Evolutionary conservation across 2,888 invertebrate genomes (phyloP).

Genomic region (Troides oblongomaculatus): DNA sequence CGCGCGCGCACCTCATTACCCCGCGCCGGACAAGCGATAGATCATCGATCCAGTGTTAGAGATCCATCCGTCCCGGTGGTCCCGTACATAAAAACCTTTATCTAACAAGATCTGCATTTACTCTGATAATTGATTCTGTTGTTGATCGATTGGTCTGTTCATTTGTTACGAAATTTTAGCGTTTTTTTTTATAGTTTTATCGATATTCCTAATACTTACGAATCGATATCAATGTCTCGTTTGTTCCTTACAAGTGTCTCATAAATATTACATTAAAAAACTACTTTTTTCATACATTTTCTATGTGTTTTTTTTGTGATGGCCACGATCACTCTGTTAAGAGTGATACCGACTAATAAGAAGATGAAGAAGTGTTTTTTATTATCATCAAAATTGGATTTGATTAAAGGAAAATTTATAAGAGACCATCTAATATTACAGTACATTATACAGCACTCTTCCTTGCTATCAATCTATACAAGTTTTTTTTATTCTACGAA

Average conservation of each 20-base stretch:
- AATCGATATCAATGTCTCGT: neutral
- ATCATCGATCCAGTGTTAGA: conserved; percentile 73
- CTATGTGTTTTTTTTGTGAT: no score
- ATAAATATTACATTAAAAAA: neutral
- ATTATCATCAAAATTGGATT: no score
- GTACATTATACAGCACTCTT: no score
- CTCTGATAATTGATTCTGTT: conserved; percentile 55
- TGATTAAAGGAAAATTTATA: no score
- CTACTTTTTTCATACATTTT: neutral
- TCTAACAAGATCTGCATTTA: conserved; percentile 59
- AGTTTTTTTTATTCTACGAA: no score
- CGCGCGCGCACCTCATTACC: conserved; percentile 58
- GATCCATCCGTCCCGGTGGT: conserved; percentile 68
- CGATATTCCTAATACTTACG: neutral
- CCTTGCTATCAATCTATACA: no score
- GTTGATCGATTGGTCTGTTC: conserved; percentile 39
- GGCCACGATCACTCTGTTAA: no score
- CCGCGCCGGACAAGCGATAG: conserved; percentile 55
- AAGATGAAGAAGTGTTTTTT: no score
- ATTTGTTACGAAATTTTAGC: conserved; percentile 35
- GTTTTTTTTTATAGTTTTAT: neutral
- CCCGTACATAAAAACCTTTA: conserved; percentile 42
- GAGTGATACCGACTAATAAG: no score
- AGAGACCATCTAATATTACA: no score
- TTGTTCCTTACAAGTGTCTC: neutral